Evolutionary conservation across 2,888 invertebrate species (phyloP).

Genomic region (Chrysopilus asiliformis): DNA sequence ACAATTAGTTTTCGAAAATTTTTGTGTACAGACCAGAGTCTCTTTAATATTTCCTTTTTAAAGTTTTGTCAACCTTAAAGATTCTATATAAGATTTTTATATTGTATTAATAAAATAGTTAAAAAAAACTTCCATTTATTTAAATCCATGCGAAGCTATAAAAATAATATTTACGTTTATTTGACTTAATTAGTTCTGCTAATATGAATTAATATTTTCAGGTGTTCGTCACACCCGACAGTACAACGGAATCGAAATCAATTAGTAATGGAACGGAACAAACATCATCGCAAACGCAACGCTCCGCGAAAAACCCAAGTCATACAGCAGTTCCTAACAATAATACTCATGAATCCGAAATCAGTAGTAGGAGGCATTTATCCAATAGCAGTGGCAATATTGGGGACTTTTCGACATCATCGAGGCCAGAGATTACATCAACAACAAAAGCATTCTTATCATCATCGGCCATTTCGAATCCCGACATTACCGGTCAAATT

Average conservation of each 20-base stretch:
- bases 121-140: too few species aligned
- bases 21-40: too few species aligned
- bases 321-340: slow-evolving; percentile 9
- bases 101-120: too few species aligned
- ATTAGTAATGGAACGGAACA: slow-evolving; percentile 7
- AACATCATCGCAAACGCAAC: slow-evolving; percentile 17
- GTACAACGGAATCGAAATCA: slow-evolving; percentile 20
- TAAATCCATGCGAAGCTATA: too few species aligned
- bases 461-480: slow-evolving; percentile 5
- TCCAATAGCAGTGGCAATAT: not conserved
- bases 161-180: too few species aligned
- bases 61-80: too few species aligned
- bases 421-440: not conserved
- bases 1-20: too few species aligned
- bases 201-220: slow-evolving; percentile 11
- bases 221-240: slow-evolving; percentile 26
- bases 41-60: too few species aligned
- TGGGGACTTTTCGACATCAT: not conserved
- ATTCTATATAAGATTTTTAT: too few species aligned
- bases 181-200: too few species aligned
- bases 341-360: slow-evolving; percentile 1
- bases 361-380: not conserved
- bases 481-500: slow-evolving; percentile 6
- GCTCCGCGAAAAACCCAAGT: slow-evolving; percentile 10
- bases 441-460: slow-evolving; percentile 1